Conservation (phyloP, 2,113 vertebrate genomes). For the Isurus oxyrinchus region DNA sequence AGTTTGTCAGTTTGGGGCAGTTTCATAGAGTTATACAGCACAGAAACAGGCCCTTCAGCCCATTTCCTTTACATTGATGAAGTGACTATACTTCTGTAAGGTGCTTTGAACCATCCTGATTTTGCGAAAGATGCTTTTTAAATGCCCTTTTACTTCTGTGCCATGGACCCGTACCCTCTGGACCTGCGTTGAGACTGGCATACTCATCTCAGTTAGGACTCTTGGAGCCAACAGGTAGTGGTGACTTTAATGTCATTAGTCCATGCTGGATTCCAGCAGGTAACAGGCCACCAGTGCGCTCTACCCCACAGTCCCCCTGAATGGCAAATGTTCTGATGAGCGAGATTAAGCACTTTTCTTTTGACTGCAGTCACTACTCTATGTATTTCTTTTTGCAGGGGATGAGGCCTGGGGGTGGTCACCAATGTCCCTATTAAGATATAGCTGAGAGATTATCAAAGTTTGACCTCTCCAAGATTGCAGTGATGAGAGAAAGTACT, state of each 20-base stretch:
- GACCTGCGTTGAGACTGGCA: neutral
- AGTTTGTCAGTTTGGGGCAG: neutral
- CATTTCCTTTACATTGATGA: neutral
- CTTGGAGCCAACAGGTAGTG: neutral
- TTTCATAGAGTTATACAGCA: neutral
- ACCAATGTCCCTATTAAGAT: too few species aligned
- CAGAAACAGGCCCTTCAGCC: too few species aligned
- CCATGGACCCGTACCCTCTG: neutral
- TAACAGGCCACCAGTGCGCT: neutral
- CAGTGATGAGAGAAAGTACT: neutral
- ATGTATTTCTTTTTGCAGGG: neutral
- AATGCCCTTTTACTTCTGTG: neutral
- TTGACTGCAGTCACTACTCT: neutral
- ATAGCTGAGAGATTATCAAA: neutral
- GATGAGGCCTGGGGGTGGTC: too few species aligned
- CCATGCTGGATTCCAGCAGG: neutral
- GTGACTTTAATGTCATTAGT: neutral
- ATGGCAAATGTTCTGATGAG: neutral
- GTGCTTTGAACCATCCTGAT: neutral
- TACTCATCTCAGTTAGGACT: neutral
- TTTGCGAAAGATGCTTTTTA: neutral
- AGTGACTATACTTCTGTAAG: neutral
- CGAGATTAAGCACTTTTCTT: neutral
- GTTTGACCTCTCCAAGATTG: neutral
- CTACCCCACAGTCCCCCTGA: neutral